These are phyloP conservation scores for Xestia sexstrigata DNA, from an alignment of 2,888 invertebrate genomes.

Conservation along the genomic window DNA sequence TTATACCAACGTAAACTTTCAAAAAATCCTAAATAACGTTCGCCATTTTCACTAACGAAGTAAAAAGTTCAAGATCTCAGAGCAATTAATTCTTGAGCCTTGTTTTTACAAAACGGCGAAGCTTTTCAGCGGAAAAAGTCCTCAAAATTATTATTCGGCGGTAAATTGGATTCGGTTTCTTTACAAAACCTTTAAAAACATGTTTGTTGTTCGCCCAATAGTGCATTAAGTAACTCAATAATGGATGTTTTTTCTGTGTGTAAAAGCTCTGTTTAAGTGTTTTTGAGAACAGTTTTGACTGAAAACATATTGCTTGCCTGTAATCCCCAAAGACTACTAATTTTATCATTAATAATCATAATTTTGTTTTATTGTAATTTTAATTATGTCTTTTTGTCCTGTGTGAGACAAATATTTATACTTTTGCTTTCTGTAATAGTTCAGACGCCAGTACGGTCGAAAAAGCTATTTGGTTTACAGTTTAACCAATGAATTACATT, in stretches of 20 bases:
- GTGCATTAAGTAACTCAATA: slow-evolving; percentile 29
- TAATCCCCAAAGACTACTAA: no score
- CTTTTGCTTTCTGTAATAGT: no score
- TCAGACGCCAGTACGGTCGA: no score
- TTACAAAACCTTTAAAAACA: slow-evolving; percentile 55
- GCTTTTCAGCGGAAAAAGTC: slow-evolving; percentile 28
- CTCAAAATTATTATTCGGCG: slow-evolving; percentile 44
- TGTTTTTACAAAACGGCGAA: slow-evolving; percentile 52
- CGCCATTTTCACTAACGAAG: slow-evolving; percentile 39
- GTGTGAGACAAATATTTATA: background rate
- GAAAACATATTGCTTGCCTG: background rate
- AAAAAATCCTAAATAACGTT: slow-evolving; percentile 2
- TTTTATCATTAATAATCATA: no score
- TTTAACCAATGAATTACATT: no score
- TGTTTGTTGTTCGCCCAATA: slow-evolving; percentile 55
- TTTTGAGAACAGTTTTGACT: background rate
- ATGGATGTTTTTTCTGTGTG: slow-evolving; percentile 21
- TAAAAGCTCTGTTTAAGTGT: background rate
- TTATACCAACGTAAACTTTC: background rate
- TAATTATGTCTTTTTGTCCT: background rate
- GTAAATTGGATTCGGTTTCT: slow-evolving; percentile 37
- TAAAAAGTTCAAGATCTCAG: slow-evolving; percentile 34
- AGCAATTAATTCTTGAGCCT: slow-evolving; percentile 54
- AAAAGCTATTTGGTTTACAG: no score
- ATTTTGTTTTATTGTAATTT: background rate